Evolutionary conservation across 2,797 vertebrate genomes (phyloP).

Genomic region (Coranthus polyacanthus): DNA sequence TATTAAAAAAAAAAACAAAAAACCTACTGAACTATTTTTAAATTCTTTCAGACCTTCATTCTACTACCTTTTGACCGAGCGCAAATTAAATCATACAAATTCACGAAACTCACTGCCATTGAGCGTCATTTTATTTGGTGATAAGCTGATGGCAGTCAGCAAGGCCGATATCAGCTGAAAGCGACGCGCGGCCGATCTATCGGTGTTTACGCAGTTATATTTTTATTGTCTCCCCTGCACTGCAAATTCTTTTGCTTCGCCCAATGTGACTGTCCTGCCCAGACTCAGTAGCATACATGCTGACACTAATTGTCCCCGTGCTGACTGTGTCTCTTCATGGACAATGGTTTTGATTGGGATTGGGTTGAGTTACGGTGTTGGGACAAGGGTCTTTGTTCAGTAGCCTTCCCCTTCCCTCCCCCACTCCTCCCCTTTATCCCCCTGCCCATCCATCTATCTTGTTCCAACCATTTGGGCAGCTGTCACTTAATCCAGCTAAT

Average conservation of each 20-base stretch:
- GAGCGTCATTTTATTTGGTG: too few relatives aligned
- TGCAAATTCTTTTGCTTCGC: conserved; percentile 24
- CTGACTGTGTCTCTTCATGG: conserved; percentile 76
- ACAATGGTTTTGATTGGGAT: conserved; percentile 81
- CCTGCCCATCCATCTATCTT: conserved; percentile 81
- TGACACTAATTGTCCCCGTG: conserved; percentile 78
- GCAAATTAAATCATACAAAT: too few relatives aligned
- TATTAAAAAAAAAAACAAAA: too few relatives aligned
- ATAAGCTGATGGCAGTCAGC: too few relatives aligned
- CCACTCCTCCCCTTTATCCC: conserved; percentile 74
- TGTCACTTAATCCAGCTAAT: conserved; percentile 92
- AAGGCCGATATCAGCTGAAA: too few relatives aligned
- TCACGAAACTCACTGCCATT: too few relatives aligned
- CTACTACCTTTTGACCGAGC: too few relatives aligned
- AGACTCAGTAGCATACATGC: conserved; percentile 69
- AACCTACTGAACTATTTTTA: too few relatives aligned
- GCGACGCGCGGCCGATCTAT: too few relatives aligned
- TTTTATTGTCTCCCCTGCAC: background rate
- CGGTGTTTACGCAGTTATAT: too few relatives aligned
- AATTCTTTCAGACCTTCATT: too few relatives aligned
- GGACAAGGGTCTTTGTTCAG: conserved; percentile 86
- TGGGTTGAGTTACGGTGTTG: conserved; percentile 80
- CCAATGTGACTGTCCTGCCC: conserved; percentile 44
- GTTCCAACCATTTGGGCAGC: conserved; percentile 88
- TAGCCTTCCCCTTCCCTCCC: conserved; percentile 77